phyloP scores from a whole-genome alignment of 1,140 invertebrate species.

The Epicauta chinensis region DNA sequence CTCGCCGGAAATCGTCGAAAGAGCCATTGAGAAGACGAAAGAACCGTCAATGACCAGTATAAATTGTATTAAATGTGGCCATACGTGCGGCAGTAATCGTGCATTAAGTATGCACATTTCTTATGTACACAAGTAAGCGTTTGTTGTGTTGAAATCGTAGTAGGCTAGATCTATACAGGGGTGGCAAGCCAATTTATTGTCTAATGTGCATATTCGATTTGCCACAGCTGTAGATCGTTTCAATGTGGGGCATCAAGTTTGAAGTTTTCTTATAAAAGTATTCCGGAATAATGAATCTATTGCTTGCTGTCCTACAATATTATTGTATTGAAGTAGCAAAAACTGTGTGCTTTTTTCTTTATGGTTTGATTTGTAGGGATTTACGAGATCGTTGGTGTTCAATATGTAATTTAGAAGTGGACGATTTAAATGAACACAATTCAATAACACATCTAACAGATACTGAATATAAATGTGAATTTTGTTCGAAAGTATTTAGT shows the following conservation, averaged over 20 bases:
- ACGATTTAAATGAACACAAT: conserved; percentile 1
- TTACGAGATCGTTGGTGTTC: conserved; percentile 13
- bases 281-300: neutral
- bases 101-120: conserved; percentile 11
- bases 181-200: too few relatives aligned
- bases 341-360: too few relatives aligned
- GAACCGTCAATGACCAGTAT: neutral
- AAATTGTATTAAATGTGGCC: conserved; percentile 8
- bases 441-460: neutral
- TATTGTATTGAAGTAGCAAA: too few relatives aligned
- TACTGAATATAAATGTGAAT: conserved; percentile 2
- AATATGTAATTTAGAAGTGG: conserved; percentile 10
- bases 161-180: too few relatives aligned
- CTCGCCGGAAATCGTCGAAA: neutral
- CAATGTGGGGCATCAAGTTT: too few relatives aligned
- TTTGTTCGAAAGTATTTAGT: conserved; percentile 9
- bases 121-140: conserved; percentile 12
- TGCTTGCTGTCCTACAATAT: too few relatives aligned
- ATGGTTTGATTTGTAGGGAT: conserved; percentile 2
- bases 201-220: neutral
- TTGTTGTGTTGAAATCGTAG: neutral
- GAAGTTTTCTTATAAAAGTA: too few relatives aligned
- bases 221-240: too few relatives aligned
- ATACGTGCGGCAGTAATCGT: conserved; percentile 3
- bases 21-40: neutral